Evolutionary conservation across 1,140 invertebrate species (phyloP), one percentile per base, ranked within the genome.

Genomic region (Diachasma alloeum): DNA sequence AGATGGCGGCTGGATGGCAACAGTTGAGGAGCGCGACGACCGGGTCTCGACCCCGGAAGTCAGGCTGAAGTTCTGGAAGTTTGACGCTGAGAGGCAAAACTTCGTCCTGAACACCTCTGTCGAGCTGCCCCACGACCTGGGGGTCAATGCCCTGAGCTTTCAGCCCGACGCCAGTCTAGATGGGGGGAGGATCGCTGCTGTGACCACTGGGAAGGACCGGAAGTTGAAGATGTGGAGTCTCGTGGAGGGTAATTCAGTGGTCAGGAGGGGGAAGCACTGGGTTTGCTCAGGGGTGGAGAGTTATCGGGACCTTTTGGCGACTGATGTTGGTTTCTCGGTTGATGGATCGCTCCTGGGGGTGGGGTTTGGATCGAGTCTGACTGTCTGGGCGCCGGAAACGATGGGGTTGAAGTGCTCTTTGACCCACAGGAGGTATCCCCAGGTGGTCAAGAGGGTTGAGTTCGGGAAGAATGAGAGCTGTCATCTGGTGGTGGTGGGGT

Each of bases 51-150:
- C 83, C 37, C 87, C 91, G 4, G 94, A 96, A 88, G 88, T 94
- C 0, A 87, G 93, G 46, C 86, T 97, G 0, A 97, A 97, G 84
- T 96, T 96, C 86, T 97, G 95, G 95, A 82, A 91, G 67, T 96
- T 92, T 82, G 86, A 93, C 78, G 78, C 85, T 2, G 86, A 91
- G 8, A 89, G 91, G 53, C 94, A 95, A 87, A 92, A 94, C 19
- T 96, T 92, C 87, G 79, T 83, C 56, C 88, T 96, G 10, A 96
- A 95, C 83, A 96, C 95, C 5, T 92, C 91, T 9, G 91, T 96
- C 22, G 92, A 95, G 80, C 86, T 91, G 79, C 94, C 95, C 6
- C 95, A 97, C 86, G 90, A 94, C 68, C 86, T 90, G 56, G 88
- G 89, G 15, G 85, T 96, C 0, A 91, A 91, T 78, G 86, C 86